Evolutionary conservation across 2,888 invertebrate species (phyloP).

Genomic region (Sialis lutaria): DNA sequence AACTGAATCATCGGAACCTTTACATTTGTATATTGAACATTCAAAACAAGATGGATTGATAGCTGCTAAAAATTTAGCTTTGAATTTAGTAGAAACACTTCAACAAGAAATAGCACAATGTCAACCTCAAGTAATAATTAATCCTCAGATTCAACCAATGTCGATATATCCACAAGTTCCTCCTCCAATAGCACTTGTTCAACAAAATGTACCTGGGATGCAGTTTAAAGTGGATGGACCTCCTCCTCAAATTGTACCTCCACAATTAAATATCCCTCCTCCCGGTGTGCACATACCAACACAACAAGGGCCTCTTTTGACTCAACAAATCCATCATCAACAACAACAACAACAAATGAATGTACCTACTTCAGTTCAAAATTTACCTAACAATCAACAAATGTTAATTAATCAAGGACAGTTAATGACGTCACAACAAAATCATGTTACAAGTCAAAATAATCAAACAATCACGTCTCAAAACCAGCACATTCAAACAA

Average conservation of each 20-base stretch:
- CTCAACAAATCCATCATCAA: neutral
- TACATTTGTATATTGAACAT: slow-evolving; percentile 63
- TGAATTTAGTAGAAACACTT: slow-evolving; percentile 65
- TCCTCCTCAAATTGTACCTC: neutral
- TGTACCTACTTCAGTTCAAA: neutral
- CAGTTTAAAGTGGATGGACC: slow-evolving; percentile 3
- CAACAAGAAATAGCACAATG: slow-evolving; percentile 29
- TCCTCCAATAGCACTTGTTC: neutral
- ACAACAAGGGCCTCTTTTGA: slow-evolving; percentile 4
- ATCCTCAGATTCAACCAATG: slow-evolving; percentile 4
- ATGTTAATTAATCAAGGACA: neutral
- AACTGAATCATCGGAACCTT: slow-evolving; percentile 46
- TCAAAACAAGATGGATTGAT: slow-evolving; percentile 47
- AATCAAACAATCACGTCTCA: neutral
- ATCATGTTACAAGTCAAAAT: neutral
- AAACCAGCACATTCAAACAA: neutral
- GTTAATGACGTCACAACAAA: neutral
- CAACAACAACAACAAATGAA: neutral
- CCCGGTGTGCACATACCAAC: slow-evolving; percentile 4
- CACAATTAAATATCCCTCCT: slow-evolving; percentile 5
- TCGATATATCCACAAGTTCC: neutral
- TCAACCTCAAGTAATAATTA: slow-evolving; percentile 5
- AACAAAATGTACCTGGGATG: neutral
- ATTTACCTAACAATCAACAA: neutral
- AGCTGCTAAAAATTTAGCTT: slow-evolving; percentile 52